Conservation (phyloP, 2,888 invertebrate species). For the Anoncus sp. region DNA sequence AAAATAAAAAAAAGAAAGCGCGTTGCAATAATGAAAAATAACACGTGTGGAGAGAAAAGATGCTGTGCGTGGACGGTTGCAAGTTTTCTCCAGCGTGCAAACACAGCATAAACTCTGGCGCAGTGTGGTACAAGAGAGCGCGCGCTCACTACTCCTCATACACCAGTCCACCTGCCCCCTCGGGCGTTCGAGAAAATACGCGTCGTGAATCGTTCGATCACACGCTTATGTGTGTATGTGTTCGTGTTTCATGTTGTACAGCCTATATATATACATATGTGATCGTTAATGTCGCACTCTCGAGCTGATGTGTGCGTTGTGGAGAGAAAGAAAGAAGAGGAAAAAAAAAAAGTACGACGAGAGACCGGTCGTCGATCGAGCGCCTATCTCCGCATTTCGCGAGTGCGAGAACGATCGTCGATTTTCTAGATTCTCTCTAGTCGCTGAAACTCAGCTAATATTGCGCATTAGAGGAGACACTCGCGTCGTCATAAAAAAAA, state of each 20-base stretch:
- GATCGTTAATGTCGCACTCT: slow-evolving; percentile 26
- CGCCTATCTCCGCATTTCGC: slow-evolving; percentile 22
- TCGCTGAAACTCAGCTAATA: neutral
- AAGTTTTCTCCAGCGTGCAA: slow-evolving; percentile 59
- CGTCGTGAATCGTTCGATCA: slow-evolving; percentile 53
- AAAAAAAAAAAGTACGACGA: slow-evolving; percentile 14
- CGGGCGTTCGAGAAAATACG: slow-evolving; percentile 57
- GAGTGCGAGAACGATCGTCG: slow-evolving; percentile 4
- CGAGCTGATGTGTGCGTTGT: slow-evolving; percentile 5
- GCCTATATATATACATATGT: too few relatives aligned
- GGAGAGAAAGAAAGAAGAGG: slow-evolving; percentile 4
- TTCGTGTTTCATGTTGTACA: neutral
- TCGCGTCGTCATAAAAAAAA: neutral
- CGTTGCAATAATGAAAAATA: slow-evolving; percentile 55
- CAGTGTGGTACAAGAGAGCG: slow-evolving; percentile 3
- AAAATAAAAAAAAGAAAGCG: slow-evolving; percentile 44
- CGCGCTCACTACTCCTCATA: slow-evolving; percentile 1
- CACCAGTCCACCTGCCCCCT: slow-evolving; percentile 56
- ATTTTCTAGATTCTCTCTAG: slow-evolving; percentile 28
- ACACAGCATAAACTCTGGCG: slow-evolving; percentile 30
- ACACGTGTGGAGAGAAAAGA: slow-evolving; percentile 55
- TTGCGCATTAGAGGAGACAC: neutral
- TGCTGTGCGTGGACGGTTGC: slow-evolving; percentile 49
- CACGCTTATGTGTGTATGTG: slow-evolving; percentile 1
- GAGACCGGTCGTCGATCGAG: slow-evolving; percentile 51